Base-by-base conservation (phyloP, 2,797 vertebrate species). In the Anguilla megastoma region DNA sequence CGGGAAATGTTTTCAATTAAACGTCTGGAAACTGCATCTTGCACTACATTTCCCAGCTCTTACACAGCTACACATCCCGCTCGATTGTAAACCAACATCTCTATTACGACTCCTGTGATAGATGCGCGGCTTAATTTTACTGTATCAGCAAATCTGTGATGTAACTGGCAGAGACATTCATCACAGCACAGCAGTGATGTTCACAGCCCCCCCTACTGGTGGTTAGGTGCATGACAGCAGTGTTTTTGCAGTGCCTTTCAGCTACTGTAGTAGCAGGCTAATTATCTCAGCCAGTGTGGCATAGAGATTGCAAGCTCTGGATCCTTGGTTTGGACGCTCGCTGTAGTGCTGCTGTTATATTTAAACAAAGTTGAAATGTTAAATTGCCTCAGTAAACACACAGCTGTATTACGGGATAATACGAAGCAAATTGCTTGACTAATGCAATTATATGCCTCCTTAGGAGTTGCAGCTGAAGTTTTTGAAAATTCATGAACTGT, bases 401-500 rank as follows among this genome's bases (percentile, higher is more conserved):
- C 69, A 74, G 27, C 69, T 74, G 69, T 66, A 66, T 66, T 66
- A n/a, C 21, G 4, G 60, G 69, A 74, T 74, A 74, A 74, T 30
- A 74, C 12, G 69, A 30, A 74, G 30, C 27, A 74, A 30, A 74
- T 66, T 66, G 60, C 60, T 66, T 66, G 60, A n/a, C 69, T 74
- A 74, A 74, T 30, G 30, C 33, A 74, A 74, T 74, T 74, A 74
- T 74, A 74, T 30, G 69, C 27, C 27, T 74, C 69, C 69, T 74
- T 66, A 74, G 30, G 30, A 74, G 27, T 2, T 74, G 27, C 69
- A 74, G 69, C 69, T 74, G 69, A 74, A 74, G 69, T 74, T 74
- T 16, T 33, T 74, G 30, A 74, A 36, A 74, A 36, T 74, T 74
- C 69, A 74, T 36, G 30, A 74, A 74, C 30, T 74, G 69, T 74